Evolutionary conservation across 2,888 invertebrate species (phyloP), one percentile per base, ranked within the genome.

Genomic region (Calliphora vomitoria): DNA sequence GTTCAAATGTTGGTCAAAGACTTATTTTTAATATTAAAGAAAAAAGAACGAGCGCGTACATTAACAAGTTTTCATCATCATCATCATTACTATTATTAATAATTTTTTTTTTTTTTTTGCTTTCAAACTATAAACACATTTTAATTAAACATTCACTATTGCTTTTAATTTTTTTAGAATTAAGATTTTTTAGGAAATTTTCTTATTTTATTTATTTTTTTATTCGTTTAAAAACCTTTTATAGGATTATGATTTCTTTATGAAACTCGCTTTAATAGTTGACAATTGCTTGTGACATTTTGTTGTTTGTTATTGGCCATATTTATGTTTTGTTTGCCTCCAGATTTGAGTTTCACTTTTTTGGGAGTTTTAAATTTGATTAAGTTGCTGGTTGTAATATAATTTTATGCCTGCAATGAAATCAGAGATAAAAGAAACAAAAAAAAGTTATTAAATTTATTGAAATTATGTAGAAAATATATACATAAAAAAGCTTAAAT

Each of bases 351-450:
- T 76, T 76, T 69, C 53, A 47, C 15, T 74, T 74, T 79, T 68
- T 68, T 44, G 4, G n/a, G 44, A 13, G 60, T 44, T 60, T 64
- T 35, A n/a, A 62, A 58, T 74, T 71, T 75, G 47, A 62, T 62
- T 55, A n/a, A 69, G 64, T 68, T 76, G 71, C 53, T 66, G 66
- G 47, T 50, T 58, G 79, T 66, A 72, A 58, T 60, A 25, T 47
- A n/a, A 72, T 60, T 76, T 81, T 58, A 60, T 78, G 20, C 78
- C 85, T 86, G 82, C 38, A 86, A 86, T 47, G 76, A 81, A 62
- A 69, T 13, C 35, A 72, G 8, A 55, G 18, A 78, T 13, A 62
- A 62, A 38, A 47, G 50, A 41, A 41, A 55, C 31, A 74, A 66
- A 6, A 55, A 58, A 68, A 69, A 25, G 4, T 60, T 53, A 64